These are phyloP conservation scores for Harpalus rubripes DNA, from an alignment of 2,888 invertebrate genomes.

Conservation along the genomic window DNA sequence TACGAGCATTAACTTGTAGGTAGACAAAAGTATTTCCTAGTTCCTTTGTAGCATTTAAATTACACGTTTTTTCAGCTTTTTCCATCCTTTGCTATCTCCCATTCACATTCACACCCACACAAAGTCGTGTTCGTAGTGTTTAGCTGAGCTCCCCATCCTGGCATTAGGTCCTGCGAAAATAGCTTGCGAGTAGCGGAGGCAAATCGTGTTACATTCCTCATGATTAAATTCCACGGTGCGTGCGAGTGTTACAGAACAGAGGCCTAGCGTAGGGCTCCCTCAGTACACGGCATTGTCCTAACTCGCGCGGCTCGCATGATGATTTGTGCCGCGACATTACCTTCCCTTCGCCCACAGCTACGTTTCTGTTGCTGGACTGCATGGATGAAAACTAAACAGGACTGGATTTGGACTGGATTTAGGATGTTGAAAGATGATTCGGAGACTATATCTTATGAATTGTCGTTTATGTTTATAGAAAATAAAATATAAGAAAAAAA, in stretches of 20 bases:
- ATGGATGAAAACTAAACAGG: background rate
- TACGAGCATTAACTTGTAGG: too few species aligned
- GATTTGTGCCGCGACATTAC: constrained; percentile 53
- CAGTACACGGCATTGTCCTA: constrained; percentile 18
- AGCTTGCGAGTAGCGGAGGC: constrained; percentile 28
- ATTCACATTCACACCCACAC: too few species aligned
- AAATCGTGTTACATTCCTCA: constrained; percentile 54
- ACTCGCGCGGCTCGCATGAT: constrained; percentile 26
- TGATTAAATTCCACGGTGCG: constrained; percentile 52
- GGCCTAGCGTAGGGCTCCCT: constrained; percentile 17
- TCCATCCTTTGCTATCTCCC: too few species aligned
- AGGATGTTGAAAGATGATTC: background rate
- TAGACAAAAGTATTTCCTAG: too few species aligned
- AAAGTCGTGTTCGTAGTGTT: too few species aligned
- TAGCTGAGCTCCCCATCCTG: background rate
- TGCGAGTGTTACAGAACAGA: constrained; percentile 13
- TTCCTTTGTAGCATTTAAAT: too few species aligned
- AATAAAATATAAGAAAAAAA: too few species aligned
- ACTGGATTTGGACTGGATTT: background rate
- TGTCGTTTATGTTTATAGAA: too few species aligned
- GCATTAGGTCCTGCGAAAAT: background rate
- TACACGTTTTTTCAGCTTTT: too few species aligned
- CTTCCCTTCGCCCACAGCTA: constrained; percentile 20
- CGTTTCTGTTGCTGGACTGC: constrained; percentile 2
- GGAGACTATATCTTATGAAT: too few species aligned